These are phyloP conservation scores for Rynchops niger DNA, from an alignment of 2,113 vertebrate species.

Conservation along the genomic window DNA sequence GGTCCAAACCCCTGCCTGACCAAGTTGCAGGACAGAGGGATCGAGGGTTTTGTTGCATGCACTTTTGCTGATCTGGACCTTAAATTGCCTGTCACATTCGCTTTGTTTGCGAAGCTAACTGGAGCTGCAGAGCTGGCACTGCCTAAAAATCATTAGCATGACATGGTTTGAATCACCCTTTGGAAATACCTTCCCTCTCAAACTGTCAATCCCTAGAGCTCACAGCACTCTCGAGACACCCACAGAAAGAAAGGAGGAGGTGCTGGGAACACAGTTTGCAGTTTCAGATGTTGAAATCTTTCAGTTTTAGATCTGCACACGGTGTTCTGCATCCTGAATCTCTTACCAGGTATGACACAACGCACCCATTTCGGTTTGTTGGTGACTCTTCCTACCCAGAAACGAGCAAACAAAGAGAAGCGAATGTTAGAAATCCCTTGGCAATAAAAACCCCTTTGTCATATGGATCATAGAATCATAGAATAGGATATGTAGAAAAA, in stretches of 20 bases:
- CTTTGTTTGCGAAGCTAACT: background rate
- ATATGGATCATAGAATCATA: too few relatives aligned
- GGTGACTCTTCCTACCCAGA: background rate
- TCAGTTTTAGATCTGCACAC: background rate
- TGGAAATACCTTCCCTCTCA: slow-evolving; percentile 33
- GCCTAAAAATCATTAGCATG: background rate
- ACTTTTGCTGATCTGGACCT: background rate
- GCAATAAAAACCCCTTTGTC: background rate
- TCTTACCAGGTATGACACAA: background rate
- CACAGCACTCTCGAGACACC: background rate
- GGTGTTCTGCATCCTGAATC: background rate
- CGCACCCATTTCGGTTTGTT: background rate
- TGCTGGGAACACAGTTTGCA: background rate
- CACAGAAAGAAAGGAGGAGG: slow-evolving; percentile 25
- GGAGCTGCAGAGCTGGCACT: slow-evolving; percentile 25
- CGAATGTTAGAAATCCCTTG: background rate
- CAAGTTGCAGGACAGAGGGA: background rate
- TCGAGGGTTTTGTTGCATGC: background rate
- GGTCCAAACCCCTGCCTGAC: accelerated
- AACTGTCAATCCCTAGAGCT: background rate
- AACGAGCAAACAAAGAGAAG: background rate
- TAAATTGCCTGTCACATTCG: background rate
- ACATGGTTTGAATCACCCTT: slow-evolving; percentile 15
- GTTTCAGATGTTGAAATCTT: slow-evolving; percentile 9
- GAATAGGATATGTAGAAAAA: background rate